Percentiles rank a stretch among this genome's conserved stretches.
These are phyloP conservation scores for Galbula dea DNA, from an alignment of 2,113 vertebrate species.

Conservation along the genomic window DNA sequence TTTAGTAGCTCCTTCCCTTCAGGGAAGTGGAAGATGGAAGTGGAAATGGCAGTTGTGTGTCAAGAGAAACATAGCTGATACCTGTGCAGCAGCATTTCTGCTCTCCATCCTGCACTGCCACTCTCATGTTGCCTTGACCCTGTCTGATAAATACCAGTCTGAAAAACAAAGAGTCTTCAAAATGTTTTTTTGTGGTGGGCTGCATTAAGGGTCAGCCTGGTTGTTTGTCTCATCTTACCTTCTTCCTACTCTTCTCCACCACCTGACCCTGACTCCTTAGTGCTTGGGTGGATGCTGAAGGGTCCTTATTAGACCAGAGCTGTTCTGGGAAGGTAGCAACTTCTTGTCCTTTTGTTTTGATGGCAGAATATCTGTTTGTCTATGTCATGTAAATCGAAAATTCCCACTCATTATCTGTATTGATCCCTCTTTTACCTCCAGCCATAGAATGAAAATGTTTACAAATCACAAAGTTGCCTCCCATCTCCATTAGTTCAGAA, in stretches of 20 bases:
- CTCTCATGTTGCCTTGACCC: neutral
- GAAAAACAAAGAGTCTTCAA: neutral
- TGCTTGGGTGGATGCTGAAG: rapidly evolving
- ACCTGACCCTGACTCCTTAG: neutral
- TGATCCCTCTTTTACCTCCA: neutral
- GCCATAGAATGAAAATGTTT: neutral
- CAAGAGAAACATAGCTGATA: neutral
- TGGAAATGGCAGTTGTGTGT: neutral
- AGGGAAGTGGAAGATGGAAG: neutral
- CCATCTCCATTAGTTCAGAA: neutral
- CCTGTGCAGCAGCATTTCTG: rapidly evolving
- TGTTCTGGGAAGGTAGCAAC: neutral
- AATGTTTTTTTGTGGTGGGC: too few relatives aligned
- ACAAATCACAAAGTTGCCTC: neutral
- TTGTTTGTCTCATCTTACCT: neutral
- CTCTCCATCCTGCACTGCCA: neutral
- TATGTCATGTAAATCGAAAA: neutral
- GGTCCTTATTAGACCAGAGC: neutral
- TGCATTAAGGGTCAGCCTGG: neutral
- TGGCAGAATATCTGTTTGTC: neutral
- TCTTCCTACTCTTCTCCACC: neutral
- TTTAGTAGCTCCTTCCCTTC: neutral
- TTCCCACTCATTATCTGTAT: neutral
- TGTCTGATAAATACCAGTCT: neutral
- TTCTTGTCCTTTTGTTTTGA: neutral